Conservation (phyloP, 2,113 vertebrate genomes). For the Nycticebus coucang region DNA sequence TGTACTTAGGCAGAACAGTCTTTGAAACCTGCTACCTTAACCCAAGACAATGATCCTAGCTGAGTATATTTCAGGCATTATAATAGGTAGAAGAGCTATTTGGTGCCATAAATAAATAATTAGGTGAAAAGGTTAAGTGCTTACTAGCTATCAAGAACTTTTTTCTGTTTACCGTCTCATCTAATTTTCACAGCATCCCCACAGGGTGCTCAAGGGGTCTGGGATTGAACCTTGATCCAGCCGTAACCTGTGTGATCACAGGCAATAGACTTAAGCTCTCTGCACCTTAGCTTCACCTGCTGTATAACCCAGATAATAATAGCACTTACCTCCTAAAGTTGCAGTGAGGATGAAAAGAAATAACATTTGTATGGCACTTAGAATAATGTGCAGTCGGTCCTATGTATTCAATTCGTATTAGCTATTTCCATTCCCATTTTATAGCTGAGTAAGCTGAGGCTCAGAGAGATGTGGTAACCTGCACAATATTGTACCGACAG, state of each 20-base stretch:
- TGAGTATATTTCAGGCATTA: background rate
- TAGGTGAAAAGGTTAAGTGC: background rate
- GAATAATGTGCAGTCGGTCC: fast-evolving
- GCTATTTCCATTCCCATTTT: slow-evolving; percentile 22
- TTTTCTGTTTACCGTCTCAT: background rate
- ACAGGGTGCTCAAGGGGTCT: background rate
- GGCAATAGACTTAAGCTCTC: background rate
- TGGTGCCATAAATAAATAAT: background rate
- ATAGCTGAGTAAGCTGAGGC: background rate
- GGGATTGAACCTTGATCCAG: background rate
- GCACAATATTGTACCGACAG: background rate
- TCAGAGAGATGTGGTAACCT: background rate
- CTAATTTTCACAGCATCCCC: background rate
- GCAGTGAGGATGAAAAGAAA: background rate
- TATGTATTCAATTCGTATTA: background rate
- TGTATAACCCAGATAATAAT: background rate
- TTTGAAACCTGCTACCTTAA: slow-evolving; percentile 6
- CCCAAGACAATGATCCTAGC: background rate
- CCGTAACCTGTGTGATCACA: background rate
- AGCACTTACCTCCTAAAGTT: background rate
- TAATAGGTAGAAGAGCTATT: background rate
- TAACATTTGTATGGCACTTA: background rate
- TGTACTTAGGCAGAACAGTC: background rate
- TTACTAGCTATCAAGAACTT: background rate
- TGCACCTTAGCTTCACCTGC: background rate